Conservation (phyloP, 2,113 vertebrate genomes). For the Cyphomyrus discorhynchus region DNA sequence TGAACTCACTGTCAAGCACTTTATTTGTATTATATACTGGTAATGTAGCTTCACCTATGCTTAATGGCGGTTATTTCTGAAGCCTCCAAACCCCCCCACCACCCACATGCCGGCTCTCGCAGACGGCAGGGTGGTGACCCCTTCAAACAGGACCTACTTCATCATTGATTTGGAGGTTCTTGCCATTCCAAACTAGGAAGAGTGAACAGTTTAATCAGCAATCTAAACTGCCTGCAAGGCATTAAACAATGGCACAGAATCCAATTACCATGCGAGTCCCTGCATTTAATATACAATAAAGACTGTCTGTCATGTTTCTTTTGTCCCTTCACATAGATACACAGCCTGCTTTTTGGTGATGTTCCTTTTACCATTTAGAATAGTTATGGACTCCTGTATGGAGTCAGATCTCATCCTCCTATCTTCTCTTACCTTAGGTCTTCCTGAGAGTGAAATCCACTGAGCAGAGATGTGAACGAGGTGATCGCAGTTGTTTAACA, state of each 20-base stretch:
- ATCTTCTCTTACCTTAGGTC: constrained; percentile 9
- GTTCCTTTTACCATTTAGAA: background rate
- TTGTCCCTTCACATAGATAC: background rate
- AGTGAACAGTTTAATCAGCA: background rate
- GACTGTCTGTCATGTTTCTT: background rate
- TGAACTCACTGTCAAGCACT: background rate
- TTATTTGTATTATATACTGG: background rate
- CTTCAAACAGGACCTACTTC: background rate
- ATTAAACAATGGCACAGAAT: background rate
- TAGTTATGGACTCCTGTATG: background rate
- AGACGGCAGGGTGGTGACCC: background rate
- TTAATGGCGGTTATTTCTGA: background rate
- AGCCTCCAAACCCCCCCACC: background rate
- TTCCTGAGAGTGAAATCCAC: constrained; percentile 15
- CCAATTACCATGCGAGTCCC: background rate
- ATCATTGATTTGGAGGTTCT: background rate
- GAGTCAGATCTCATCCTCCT: background rate
- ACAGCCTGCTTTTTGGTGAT: background rate
- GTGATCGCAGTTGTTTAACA: background rate
- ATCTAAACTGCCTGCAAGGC: background rate
- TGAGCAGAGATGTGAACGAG: background rate
- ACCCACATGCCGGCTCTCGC: background rate
- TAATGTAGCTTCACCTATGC: background rate
- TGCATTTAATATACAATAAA: background rate
- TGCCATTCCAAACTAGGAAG: background rate